A percentile compares a stretch with the other conserved stretches of the same genome.
Evolutionary conservation across 2,888 invertebrate genomes (phyloP).

Genomic region (Cosmopolites sordidus): DNA sequence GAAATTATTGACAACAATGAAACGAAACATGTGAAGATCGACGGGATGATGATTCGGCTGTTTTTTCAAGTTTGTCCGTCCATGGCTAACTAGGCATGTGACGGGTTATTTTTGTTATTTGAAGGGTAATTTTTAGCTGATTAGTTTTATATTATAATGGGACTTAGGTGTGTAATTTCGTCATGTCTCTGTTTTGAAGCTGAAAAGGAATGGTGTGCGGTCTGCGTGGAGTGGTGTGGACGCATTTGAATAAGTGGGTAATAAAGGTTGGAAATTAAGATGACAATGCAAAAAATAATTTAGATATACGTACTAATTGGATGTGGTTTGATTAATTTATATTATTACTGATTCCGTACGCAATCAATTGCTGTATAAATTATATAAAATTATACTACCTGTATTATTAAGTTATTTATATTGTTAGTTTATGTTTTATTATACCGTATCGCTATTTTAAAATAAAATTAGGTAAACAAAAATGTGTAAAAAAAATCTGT

Average conservation of each 20-base stretch:
- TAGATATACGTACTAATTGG: not conserved
- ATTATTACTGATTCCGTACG: not conserved
- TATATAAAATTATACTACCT: no score
- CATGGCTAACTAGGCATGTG: constrained; percentile 31
- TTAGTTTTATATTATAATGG: constrained; percentile 23
- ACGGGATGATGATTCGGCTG: constrained; percentile 40
- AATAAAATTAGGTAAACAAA: no score
- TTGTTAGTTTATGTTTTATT: no score
- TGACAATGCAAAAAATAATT: not conserved
- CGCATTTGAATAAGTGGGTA: not conserved
- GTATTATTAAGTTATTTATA: no score
- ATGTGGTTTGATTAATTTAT: not conserved
- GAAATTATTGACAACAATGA: constrained; percentile 42
- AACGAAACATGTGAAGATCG: constrained; percentile 39
- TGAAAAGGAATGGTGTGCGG: not conserved
- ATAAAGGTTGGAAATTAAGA: not conserved
- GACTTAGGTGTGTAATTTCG: constrained; percentile 19
- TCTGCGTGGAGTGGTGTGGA: not conserved
- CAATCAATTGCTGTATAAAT: no score
- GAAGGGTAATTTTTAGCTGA: constrained; percentile 27
- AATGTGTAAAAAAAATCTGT: no score
- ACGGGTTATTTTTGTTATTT: constrained; percentile 23
- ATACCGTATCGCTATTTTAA: no score
- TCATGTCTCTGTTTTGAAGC: not conserved
- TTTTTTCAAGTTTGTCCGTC: constrained; percentile 28